These are phyloP conservation scores for Lagothrix lagotricha DNA, from an alignment of 2,797 vertebrate species.

Conservation along the genomic window DNA sequence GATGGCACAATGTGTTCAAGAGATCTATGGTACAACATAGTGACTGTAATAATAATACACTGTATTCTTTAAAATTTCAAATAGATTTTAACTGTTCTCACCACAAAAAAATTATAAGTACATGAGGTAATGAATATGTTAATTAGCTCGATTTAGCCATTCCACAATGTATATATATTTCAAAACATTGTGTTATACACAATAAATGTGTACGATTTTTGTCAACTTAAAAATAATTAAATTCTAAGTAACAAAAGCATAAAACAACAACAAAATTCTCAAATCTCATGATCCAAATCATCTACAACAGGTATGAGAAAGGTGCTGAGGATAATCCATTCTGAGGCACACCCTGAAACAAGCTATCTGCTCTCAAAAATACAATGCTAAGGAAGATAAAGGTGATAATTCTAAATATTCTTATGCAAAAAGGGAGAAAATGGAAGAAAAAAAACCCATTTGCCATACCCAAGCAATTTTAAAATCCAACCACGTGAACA, in stretches of 20 bases:
- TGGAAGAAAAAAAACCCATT: neutral
- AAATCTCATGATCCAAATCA: slow-evolving; percentile 2
- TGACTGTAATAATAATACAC: neutral
- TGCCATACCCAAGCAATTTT: neutral
- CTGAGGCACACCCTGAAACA: neutral
- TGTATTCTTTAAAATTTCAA: neutral
- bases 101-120: neutral
- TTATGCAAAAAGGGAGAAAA: neutral
- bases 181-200: neutral
- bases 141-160: neutral
- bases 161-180: neutral
- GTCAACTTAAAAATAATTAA: neutral
- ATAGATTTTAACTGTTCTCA: neutral
- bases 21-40: neutral
- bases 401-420: neutral
- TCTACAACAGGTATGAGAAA: neutral
- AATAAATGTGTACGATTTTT: neutral
- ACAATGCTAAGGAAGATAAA: neutral
- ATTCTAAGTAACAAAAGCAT: neutral
- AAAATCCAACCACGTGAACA: neutral
- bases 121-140: neutral
- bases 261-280: neutral
- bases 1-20: neutral
- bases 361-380: neutral
- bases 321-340: neutral